Evolutionary conservation across 2,797 vertebrate genomes (phyloP).

Genomic region (Sebastes kiyomatsui): DNA sequence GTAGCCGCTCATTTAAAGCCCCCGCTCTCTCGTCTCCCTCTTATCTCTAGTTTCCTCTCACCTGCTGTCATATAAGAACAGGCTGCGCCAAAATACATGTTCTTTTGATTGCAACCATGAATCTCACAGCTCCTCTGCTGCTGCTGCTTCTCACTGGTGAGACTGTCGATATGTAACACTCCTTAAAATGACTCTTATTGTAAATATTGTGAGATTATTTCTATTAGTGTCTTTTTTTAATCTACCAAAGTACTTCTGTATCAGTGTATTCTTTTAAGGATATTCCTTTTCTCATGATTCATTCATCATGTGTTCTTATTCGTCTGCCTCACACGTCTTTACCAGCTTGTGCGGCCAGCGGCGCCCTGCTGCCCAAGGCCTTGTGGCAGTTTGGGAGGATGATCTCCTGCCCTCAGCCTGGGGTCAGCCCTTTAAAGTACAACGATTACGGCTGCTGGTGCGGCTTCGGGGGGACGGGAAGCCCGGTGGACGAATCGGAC

Average conservation of each 20-base stretch:
- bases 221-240: not conserved
- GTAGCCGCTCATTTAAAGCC: not conserved
- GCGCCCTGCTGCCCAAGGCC: slow-evolving; percentile 39
- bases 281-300: not conserved
- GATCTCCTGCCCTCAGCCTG: slow-evolving; percentile 75
- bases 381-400: slow-evolving; percentile 76
- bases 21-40: not conserved
- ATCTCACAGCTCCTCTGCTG: slow-evolving; percentile 27
- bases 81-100: not conserved
- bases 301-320: not conserved
- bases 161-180: not conserved
- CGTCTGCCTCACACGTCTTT: not conserved
- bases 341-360: slow-evolving; percentile 49
- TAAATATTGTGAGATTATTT: not conserved
- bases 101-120: slow-evolving; percentile 48
- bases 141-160: slow-evolving; percentile 69
- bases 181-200: not conserved
- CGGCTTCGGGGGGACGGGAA: slow-evolving; percentile 69
- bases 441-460: slow-evolving; percentile 81
- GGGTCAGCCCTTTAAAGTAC: slow-evolving; percentile 57
- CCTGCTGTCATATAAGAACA: slow-evolving; percentile 39
- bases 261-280: not conserved
- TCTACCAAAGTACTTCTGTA: no score
- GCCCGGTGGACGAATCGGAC: slow-evolving; percentile 72
- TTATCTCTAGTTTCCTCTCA: slow-evolving; percentile 29